phyloP scores from a whole-genome alignment of 2,888 invertebrate genomes.

The Anoplius nigerrimus region DNA sequence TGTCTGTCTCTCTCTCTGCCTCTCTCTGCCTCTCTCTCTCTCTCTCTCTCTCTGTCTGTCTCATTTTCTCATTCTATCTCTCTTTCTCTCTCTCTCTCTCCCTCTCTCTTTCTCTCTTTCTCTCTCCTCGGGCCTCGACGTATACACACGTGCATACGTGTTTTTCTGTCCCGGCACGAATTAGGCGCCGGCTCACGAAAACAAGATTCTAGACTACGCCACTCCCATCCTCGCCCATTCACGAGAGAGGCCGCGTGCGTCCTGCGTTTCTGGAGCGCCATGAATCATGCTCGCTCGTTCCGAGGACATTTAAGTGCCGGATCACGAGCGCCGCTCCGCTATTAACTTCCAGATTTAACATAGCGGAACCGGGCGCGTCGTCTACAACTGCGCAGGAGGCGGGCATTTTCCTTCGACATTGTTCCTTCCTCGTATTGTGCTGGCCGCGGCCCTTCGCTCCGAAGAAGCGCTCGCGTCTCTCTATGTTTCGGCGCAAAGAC shows the following conservation, averaged over 20 bases:
- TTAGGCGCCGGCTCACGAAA: constrained; percentile 22
- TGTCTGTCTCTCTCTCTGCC: too few relatives aligned
- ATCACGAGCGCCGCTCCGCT: constrained; percentile 25
- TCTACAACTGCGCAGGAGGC: background rate
- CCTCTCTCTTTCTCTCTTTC: too few relatives aligned
- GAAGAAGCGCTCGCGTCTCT: too few relatives aligned
- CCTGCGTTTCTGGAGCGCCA: constrained; percentile 20
- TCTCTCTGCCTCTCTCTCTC: too few relatives aligned
- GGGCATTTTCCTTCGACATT: background rate
- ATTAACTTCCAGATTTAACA: constrained; percentile 23
- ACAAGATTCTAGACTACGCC: constrained; percentile 19
- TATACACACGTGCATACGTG: too few relatives aligned
- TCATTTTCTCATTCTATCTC: too few relatives aligned
- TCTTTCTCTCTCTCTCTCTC: too few relatives aligned
- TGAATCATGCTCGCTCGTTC: constrained; percentile 30
- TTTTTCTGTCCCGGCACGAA: constrained; percentile 3
- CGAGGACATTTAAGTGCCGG: constrained; percentile 29
- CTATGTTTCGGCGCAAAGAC: too few relatives aligned
- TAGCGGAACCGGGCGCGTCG: background rate
- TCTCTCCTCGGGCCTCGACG: background rate
- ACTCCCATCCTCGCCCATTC: background rate
- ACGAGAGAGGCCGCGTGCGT: constrained; percentile 8
- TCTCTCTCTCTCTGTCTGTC: too few relatives aligned
- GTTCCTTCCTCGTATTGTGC: too few relatives aligned
- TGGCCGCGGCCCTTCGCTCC: too few relatives aligned